Base-by-base conservation (phyloP, 2,888 invertebrate genomes). In the Hemithea aestivaria region DNA sequence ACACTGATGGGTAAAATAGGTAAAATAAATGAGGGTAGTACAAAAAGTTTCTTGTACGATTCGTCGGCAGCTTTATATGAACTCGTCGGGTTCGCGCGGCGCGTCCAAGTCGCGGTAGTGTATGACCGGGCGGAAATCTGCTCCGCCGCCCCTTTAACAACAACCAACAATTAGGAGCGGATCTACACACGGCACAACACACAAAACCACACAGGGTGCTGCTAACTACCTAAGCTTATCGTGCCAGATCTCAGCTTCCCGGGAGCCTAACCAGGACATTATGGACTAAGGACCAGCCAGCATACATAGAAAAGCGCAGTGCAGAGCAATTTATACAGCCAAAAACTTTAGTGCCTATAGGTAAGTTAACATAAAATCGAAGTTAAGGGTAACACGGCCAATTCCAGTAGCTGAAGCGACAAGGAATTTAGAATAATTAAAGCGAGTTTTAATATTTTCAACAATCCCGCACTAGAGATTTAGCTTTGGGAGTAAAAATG, bases 31-130 rank as follows among this genome's bases (percentile, higher is more conserved):
- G 40, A 31, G 45, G 48, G 30, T 34, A 51, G 52, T 46, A 34
- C 35, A 51, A 46, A 35, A 44, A 46, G 51, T 54, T 71, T 66
- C 66, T 58, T 65, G 61, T 61, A 60, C 46, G 56, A 58, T 57
- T 51, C 38, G 62, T 12, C 27, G 53, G 49, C 35, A 64, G 62
- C 65, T 53, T 89, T 91, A 93, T 62, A 93, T 89, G 84, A 94
- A 94, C 82, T 95, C 95, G 82, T 95, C 94, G 53, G 95, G 94
- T 83, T 96, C 96, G 78, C 95, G 91, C 51, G 96, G 96, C 56
- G 96, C 96, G 83, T 96, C 96, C 89, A 96, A 90, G 88, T 96
- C 96, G 76, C 96, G 90, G 89, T 96, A 96, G 88, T 96, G 95
- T 75, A 96, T 94, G 72, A 96, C 92, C 64, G 95, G 94, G 70